Conservation (phyloP, 2,113 vertebrate species). For the Labeo rohita region DNA sequence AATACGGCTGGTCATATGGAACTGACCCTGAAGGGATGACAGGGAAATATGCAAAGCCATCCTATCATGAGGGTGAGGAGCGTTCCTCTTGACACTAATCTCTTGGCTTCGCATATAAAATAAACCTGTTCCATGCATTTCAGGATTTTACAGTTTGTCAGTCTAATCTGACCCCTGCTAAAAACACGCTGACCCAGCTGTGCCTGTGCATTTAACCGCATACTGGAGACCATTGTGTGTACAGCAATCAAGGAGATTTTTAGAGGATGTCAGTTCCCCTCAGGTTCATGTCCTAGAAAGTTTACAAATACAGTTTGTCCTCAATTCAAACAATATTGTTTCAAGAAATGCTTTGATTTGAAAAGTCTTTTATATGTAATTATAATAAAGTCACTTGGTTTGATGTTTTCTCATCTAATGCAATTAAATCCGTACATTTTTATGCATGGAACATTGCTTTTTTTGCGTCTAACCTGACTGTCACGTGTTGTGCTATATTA, state of each 20-base stretch:
- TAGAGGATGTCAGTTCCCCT: neutral
- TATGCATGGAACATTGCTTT: too few relatives aligned
- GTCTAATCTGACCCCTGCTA: conserved; percentile 20
- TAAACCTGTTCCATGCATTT: conserved; percentile 15
- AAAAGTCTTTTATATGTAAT: too few relatives aligned
- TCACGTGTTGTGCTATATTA: too few relatives aligned
- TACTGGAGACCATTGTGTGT: neutral
- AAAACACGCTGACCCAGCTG: conserved; percentile 29
- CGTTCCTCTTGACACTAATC: conserved; percentile 52
- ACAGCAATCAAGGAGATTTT: neutral
- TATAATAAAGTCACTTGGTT: too few relatives aligned
- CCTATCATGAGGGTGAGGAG: conserved; percentile 36
- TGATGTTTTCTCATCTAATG: too few relatives aligned
- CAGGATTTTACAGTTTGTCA: conserved; percentile 31
- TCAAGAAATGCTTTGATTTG: neutral
- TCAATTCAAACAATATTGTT: neutral
- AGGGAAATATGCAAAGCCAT: conserved; percentile 58
- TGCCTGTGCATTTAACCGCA: conserved; percentile 22
- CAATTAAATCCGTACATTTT: too few relatives aligned
- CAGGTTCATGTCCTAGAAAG: neutral
- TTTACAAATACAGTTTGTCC: neutral
- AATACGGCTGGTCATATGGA: conserved; percentile 5
- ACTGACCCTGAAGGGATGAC: conserved; percentile 33
- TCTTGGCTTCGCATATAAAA: conserved; percentile 45
- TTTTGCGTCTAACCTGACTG: too few relatives aligned